These are phyloP conservation scores for Podarcis muralis DNA, from an alignment of 2,113 vertebrate species.

Conservation along the genomic window DNA sequence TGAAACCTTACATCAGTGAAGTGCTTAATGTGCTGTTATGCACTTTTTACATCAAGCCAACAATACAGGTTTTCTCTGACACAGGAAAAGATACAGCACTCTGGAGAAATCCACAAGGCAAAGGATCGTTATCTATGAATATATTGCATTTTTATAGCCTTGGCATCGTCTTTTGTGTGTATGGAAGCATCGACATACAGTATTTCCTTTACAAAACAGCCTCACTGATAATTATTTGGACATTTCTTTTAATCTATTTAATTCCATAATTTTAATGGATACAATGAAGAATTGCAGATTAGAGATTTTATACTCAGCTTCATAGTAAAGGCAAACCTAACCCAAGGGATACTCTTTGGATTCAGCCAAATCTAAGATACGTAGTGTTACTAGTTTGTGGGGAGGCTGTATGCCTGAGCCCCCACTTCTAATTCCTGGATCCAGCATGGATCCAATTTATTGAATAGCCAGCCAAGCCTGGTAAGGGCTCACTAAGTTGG, in stretches of 20 bases:
- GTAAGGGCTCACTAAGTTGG: no score
- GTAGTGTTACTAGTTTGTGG: neutral
- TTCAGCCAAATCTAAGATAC: neutral
- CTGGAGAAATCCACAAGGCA: neutral
- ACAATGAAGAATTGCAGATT: neutral
- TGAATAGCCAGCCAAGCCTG: no score
- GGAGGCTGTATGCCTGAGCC: no score
- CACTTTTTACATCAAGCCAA: neutral
- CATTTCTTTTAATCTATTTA: neutral
- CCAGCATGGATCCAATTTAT: no score
- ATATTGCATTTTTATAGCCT: neutral
- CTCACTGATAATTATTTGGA: neutral
- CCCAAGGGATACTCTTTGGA: neutral
- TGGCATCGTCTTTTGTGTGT: neutral
- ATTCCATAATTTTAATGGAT: neutral
- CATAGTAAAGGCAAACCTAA: neutral
- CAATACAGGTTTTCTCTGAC: neutral
- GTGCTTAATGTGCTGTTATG: constrained; percentile 9
- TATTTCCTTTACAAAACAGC: neutral
- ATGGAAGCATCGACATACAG: neutral
- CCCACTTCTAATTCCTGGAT: no score
- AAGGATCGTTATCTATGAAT: neutral
- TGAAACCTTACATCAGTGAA: neutral
- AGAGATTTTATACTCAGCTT: neutral
- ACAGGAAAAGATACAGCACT: neutral